Evolutionary conservation across 2,113 vertebrate species (phyloP).

Genomic region (Tyto alba): DNA sequence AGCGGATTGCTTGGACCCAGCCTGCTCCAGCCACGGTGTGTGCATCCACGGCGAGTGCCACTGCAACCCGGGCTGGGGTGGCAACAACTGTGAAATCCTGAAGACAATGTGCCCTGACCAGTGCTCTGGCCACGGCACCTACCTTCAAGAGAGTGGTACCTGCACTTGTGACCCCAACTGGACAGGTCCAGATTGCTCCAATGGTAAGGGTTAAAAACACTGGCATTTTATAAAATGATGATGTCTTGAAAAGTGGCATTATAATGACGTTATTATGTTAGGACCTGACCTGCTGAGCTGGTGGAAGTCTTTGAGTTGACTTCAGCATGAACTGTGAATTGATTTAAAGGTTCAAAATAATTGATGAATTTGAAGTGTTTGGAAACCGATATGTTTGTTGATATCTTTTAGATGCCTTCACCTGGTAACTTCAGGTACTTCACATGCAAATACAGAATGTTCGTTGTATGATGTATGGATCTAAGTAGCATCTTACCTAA

Average conservation of each 20-base stretch:
- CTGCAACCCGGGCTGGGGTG: conserved; percentile 94
- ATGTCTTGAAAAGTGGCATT: neutral
- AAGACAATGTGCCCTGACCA: conserved; percentile 95
- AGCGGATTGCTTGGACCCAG: conserved; percentile 93
- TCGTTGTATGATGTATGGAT: neutral
- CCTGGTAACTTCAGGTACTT: neutral
- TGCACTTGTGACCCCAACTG: conserved; percentile 91
- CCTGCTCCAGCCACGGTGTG: conserved; percentile 88
- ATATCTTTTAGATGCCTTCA: neutral
- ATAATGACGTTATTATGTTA: neutral
- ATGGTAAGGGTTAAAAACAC: conserved; percentile 76
- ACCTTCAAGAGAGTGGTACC: conserved; percentile 87
- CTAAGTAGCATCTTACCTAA: neutral
- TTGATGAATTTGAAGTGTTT: neutral
- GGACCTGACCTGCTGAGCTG: neutral
- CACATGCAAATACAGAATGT: neutral
- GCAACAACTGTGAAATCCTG: conserved; percentile 87
- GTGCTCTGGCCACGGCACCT: conserved; percentile 92
- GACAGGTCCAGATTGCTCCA: conserved; percentile 94
- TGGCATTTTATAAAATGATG: neutral
- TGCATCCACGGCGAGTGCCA: conserved; percentile 96
- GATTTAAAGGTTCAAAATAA: neutral
- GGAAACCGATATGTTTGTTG: neutral
- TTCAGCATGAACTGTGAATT: neutral
- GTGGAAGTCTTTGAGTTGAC: neutral